Percentiles rank a stretch among this genome's conserved stretches.
These are phyloP conservation scores for Bimastos eiseni DNA, from an alignment of 2,888 invertebrate species.

Conservation along the genomic window DNA sequence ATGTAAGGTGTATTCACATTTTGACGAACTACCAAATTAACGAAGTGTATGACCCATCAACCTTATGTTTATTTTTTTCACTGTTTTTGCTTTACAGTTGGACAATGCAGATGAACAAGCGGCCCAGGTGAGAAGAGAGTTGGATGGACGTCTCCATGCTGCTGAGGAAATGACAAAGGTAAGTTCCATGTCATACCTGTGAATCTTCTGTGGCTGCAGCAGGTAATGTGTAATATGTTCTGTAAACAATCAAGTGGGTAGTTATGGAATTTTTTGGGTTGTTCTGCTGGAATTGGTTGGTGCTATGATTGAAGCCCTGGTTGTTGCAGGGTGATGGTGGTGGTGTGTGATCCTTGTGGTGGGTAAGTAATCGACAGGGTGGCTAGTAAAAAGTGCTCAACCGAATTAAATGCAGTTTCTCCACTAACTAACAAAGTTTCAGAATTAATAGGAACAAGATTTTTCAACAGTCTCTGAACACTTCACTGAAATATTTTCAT, in stretches of 20 bases:
- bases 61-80: background rate
- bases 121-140: slow-evolving; percentile 94
- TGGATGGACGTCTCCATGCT: slow-evolving; percentile 95
- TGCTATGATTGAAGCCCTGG: too few species aligned
- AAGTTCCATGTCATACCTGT: slow-evolving; percentile 44
- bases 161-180: slow-evolving; percentile 96
- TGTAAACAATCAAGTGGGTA: background rate
- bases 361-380: too few species aligned
- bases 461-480: too few species aligned
- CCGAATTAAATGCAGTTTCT: too few species aligned
- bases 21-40: background rate
- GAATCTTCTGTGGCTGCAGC: background rate
- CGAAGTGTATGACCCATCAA: background rate
- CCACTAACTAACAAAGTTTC: too few species aligned
- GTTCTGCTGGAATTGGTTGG: background rate
- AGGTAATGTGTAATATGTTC: background rate
- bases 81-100: slow-evolving; percentile 70
- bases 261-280: background rate
- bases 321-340: background rate
- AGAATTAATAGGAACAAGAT: too few species aligned
- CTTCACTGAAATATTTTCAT: too few species aligned
- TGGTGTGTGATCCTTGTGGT: background rate
- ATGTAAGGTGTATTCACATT: background rate
- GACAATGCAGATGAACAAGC: slow-evolving; percentile 99
- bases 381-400: too few species aligned